Base-by-base conservation (phyloP, 2,888 invertebrate genomes). In the Apotomis capreana region DNA sequence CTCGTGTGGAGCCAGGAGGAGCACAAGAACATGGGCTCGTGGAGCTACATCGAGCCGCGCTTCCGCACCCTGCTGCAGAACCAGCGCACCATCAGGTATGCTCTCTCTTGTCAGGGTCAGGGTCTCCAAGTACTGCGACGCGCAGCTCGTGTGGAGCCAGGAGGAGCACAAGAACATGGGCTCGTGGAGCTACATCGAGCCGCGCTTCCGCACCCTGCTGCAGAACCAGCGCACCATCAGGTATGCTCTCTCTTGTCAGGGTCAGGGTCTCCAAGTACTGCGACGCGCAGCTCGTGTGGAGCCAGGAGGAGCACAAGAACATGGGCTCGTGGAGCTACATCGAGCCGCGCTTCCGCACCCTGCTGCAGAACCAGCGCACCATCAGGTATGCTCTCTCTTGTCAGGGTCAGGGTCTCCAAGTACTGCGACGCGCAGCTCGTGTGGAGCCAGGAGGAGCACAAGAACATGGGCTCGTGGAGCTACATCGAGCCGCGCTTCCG, bases 141-240 rank as follows among this genome's bases (percentile, higher is more conserved):
- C 98, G 3, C 94, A 95, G 81, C 87, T 99, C 59, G 90, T 95
- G 62, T 99, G 98, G 97, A 95, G 96, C 67, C 99, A 99, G 92
- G 99, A 99, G 91, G 99, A 99, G 87, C 98, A 97, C 91, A 99
- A 99, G 94, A 98, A 98, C 93, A 96, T 95, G 90, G 99, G 99
- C 74, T 95, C 96, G 9, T 99, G 98, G 98, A 94, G 95, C 62
- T 98, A 98, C 87, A 95, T 98, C 71, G 96, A 97, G 88, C 98
- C 98, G 0, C 94, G 98, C 78, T 96, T 98, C 93, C 94, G 96
- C 76, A 97, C 97, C 9, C 95, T 97, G 76, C 93, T 98, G 80
- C 96, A 96, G 84, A 95, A 96, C 85, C 94, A 95, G 81, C 65
- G 65, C 57, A 4, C n/a, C 0, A 4, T 63, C 62, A 95, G 96